Base-by-base conservation (phyloP, 92 coral and sea anemone genomes). In the Muricea muricata region DNA sequence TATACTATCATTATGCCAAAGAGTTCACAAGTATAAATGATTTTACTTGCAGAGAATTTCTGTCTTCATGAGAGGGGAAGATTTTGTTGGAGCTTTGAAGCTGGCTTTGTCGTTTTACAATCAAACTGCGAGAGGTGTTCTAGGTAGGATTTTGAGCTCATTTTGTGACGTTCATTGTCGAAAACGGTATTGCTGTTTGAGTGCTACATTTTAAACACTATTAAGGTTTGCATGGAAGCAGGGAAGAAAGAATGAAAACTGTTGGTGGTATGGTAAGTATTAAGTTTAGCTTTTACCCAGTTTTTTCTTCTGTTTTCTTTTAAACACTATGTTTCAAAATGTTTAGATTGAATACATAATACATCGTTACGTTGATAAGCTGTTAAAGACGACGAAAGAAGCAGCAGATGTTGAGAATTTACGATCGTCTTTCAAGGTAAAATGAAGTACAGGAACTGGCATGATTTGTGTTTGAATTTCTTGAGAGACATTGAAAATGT, bases 51-150 rank as follows among this genome's bases (percentile, higher is more conserved):
- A 95, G 98, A 77, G 98, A 28, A 87, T 95, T 46, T 87, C 94
- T 17, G 89, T 90, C 23, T 91, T 91, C 32, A 94, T 95, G 67
- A 85, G 89, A 67, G 85, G 88, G 58, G 87, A 93, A 28, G 91
- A 88, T 42, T 95, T 95, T 67, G 90, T 87, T 26, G 97, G 89
- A 65, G 98, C 98, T 6, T 75, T 95, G 45, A 89, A 93, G 72
- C 82, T 95, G 86, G 94, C 96, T 0, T 77, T 93, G 91, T 95
- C 98, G 2, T 95, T 95, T 66, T 92, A 95, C 63, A 85, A 88
- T 41, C 96, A 94, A 34, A 90, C 96, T 13, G 98, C 97, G 7
- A 93, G 87, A 91, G 98, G 94, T 5, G 92, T 95, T 9, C 86
- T 93, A 23, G 98, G 98, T 93, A 70, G 56, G 98, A 84, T 45